Conservation (phyloP, 2,113 vertebrate genomes). For the Zosterops lateralis region DNA sequence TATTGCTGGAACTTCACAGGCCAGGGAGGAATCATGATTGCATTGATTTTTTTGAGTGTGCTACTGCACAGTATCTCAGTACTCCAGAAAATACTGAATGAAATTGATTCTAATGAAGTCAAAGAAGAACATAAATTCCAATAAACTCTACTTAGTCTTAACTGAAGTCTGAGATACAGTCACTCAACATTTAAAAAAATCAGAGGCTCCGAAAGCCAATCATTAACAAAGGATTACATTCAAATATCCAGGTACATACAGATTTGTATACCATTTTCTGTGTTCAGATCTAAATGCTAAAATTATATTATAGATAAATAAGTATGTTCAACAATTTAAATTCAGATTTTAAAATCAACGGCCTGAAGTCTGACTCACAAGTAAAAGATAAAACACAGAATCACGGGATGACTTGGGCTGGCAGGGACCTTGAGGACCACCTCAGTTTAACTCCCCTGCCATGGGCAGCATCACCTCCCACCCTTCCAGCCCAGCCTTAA, state of each 20-base stretch:
- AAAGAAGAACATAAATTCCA: constrained; percentile 3
- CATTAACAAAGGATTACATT: neutral
- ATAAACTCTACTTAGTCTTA: neutral
- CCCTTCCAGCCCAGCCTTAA: rapidly evolving
- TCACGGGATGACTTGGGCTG: neutral
- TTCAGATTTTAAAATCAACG: neutral
- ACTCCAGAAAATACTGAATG: neutral
- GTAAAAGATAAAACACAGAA: neutral
- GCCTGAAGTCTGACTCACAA: neutral
- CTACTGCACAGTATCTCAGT: neutral
- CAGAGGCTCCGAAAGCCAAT: neutral
- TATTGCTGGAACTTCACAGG: neutral
- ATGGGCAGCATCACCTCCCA: neutral
- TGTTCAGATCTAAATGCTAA: neutral
- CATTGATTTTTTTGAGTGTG: neutral
- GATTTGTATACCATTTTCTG: neutral
- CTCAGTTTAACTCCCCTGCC: neutral
- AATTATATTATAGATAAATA: neutral
- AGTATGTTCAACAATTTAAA: neutral
- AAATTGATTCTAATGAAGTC: neutral
- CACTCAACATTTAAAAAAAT: neutral
- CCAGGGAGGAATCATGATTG: neutral
- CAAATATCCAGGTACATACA: neutral
- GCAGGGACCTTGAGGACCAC: too few relatives aligned
- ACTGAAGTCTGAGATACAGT: neutral